Percentiles rank a stretch among this genome's conserved stretches.
These are phyloP conservation scores for Pogonomyrmex barbatus DNA, from an alignment of 1,140 invertebrate species.

Conservation along the genomic window DNA sequence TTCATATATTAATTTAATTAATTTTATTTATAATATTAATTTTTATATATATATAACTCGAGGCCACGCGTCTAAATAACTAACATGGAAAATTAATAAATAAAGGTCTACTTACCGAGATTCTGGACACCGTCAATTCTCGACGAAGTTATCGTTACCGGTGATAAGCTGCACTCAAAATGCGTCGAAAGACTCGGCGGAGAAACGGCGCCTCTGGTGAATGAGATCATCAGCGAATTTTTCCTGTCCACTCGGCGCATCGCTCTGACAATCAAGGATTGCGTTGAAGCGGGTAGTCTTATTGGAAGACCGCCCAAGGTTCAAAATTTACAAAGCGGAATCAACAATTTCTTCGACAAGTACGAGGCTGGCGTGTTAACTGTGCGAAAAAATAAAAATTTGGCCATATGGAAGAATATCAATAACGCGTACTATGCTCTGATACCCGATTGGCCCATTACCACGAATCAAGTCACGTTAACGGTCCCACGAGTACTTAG, in stretches of 20 bases:
- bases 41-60: background rate
- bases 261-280: conserved; percentile 78
- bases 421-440: conserved; percentile 76
- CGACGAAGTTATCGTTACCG: conserved; percentile 79
- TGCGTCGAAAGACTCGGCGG: conserved; percentile 70
- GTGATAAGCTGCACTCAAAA: conserved; percentile 80
- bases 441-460: conserved; percentile 67
- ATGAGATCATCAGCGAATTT: conserved; percentile 81
- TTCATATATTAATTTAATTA: conserved; percentile 19
- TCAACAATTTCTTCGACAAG: conserved; percentile 77
- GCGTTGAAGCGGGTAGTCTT: conserved; percentile 79
- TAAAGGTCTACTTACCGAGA: conserved; percentile 76
- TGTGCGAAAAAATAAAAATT: conserved; percentile 54
- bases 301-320: conserved; percentile 67
- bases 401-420: conserved; percentile 76
- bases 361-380: conserved; percentile 77
- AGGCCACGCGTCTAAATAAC: background rate
- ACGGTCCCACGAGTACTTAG: conserved; percentile 67
- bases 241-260: conserved; percentile 80
- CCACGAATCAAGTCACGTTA: background rate
- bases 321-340: conserved; percentile 72
- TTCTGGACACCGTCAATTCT: conserved; percentile 76
- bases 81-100: conserved; percentile 25
- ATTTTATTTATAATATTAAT: background rate
- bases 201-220: conserved; percentile 57